Conservation (phyloP, 2,797 vertebrate genomes). For the Channallabes apus region DNA sequence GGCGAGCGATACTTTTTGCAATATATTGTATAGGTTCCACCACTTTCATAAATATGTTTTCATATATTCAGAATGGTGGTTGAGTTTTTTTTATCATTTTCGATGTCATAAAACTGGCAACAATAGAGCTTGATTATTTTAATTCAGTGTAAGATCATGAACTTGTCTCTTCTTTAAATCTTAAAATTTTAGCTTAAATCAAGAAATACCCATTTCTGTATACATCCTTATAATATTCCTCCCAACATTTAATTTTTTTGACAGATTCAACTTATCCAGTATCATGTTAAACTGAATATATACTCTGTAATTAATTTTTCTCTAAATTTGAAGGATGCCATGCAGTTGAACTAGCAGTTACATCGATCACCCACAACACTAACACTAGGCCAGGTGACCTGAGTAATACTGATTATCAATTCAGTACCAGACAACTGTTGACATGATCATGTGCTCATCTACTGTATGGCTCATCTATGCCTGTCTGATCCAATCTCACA, state of each 20-base stretch:
- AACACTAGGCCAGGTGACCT: too few relatives aligned
- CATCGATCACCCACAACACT: too few relatives aligned
- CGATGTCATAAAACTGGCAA: too few relatives aligned
- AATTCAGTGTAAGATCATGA: background rate
- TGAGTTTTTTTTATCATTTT: background rate
- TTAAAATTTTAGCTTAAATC: background rate
- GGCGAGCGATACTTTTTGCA: too few relatives aligned
- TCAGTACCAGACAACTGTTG: too few relatives aligned
- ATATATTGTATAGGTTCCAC: background rate
- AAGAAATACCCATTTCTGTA: background rate
- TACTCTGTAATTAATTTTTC: background rate
- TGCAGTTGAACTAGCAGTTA: background rate
- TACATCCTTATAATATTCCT: background rate
- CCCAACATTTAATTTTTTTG: background rate
- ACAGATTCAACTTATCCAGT: background rate
- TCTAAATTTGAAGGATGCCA: background rate
- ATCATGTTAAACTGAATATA: background rate
- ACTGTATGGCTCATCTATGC: too few relatives aligned
- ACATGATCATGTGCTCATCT: too few relatives aligned
- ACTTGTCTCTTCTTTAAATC: background rate
- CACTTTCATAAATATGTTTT: background rate
- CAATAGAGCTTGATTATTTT: background rate
- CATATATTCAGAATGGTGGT: background rate
- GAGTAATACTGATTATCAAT: too few relatives aligned
- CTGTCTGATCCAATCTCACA: too few relatives aligned